These are phyloP conservation scores for Caenorhabditis sp. DNA, from an alignment of 2,888 invertebrate genomes.

Conservation along the genomic window DNA sequence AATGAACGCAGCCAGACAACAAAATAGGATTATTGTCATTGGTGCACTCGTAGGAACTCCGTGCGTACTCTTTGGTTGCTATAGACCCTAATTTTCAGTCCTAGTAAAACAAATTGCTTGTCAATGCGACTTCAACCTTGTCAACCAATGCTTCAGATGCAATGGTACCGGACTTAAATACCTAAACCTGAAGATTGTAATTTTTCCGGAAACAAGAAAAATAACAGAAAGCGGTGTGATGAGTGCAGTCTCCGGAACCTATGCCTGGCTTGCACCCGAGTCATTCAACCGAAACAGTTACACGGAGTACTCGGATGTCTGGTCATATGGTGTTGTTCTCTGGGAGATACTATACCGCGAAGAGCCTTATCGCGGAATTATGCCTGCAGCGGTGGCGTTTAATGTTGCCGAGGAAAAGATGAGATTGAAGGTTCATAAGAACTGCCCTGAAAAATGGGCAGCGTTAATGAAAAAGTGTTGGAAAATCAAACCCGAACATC, in stretches of 20 bases:
- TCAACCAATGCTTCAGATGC: too few relatives aligned
- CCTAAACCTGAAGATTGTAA: too few relatives aligned
- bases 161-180: too few relatives aligned
- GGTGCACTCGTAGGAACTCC: too few relatives aligned
- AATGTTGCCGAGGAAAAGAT: not conserved
- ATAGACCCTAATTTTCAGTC: too few relatives aligned
- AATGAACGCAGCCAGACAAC: too few relatives aligned
- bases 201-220: too few relatives aligned
- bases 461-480: not conserved
- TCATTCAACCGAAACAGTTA: conserved; percentile 90
- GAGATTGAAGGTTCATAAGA: not conserved
- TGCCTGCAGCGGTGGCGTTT: conserved; percentile 94
- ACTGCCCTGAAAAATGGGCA: not conserved
- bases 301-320: conserved; percentile 97
- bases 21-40: too few relatives aligned
- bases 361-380: conserved; percentile 93
- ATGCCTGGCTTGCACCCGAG: conserved; percentile 99
- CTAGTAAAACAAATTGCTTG: too few relatives aligned
- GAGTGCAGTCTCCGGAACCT: conserved; percentile 89
- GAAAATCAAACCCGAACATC: not conserved
- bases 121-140: too few relatives aligned
- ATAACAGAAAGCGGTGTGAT: too few relatives aligned
- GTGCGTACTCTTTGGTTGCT: too few relatives aligned
- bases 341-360: conserved; percentile 98
- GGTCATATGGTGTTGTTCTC: conserved; percentile 92